A percentile compares a stretch with the other conserved stretches of the same genome.
phyloP scores from a whole-genome alignment of 2,113 vertebrate species.

The human (Homo sapiens) region GRCh38 chr16:32924001-32924500 shows the following conservation, averaged over 20 bases:
- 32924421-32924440: not conserved
- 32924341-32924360: not conserved
- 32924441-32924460: not conserved
- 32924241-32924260: not conserved
- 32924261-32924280: not conserved
- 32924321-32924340: not conserved
- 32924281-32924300: not conserved
- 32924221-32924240: not conserved
- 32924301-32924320: not conserved
- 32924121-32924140: not conserved
- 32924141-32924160: not conserved
- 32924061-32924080: not conserved
- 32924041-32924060: not conserved
- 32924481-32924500: fast-evolving
- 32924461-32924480: not conserved
- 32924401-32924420: not conserved
- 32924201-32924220: not conserved
- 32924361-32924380: not conserved
- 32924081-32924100: not conserved
- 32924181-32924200: not conserved
- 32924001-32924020: not conserved
- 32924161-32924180: not conserved
- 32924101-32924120: not conserved
- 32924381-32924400: not conserved
- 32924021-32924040: not conserved